phyloP scores from a whole-genome alignment of 64 coral and sea anemone genomes.

The Actinia tenebrosa region DNA sequence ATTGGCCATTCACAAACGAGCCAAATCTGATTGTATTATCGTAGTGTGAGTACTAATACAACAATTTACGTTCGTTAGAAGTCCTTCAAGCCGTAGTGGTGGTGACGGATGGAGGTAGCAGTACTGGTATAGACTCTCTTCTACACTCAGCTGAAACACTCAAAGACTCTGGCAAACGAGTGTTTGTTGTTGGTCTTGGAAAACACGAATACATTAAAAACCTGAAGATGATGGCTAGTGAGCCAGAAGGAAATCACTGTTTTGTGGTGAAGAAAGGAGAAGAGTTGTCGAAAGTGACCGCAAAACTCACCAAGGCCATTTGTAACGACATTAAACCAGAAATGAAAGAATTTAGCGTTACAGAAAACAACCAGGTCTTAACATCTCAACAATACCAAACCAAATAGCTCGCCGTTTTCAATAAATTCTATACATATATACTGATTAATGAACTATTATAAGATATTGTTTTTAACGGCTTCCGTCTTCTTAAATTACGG shows the following conservation, averaged over 20 bases:
- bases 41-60: neutral
- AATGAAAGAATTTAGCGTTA: neutral
- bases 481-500: too few relatives aligned
- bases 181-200: constrained; percentile 29
- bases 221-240: constrained; percentile 16
- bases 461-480: too few relatives aligned
- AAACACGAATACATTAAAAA: constrained; percentile 1
- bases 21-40: too few relatives aligned
- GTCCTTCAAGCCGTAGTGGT: constrained; percentile 13
- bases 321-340: constrained; percentile 27
- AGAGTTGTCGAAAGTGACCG: neutral
- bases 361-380: constrained; percentile 1
- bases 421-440: too few relatives aligned
- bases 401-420: neutral
- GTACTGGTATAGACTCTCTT: constrained; percentile 2
- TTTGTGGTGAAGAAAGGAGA: constrained; percentile 9
- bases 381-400: neutral
- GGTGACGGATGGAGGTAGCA: neutral
- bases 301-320: constrained; percentile 3
- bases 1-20: too few relatives aligned
- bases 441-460: too few relatives aligned
- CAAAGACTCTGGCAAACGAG: constrained; percentile 17
- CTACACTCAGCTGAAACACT: neutral
- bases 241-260: neutral
- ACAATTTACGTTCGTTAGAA: neutral